phyloP scores from a whole-genome alignment of 2,113 vertebrate genomes.

The Lepisosteus oculatus region DNA sequence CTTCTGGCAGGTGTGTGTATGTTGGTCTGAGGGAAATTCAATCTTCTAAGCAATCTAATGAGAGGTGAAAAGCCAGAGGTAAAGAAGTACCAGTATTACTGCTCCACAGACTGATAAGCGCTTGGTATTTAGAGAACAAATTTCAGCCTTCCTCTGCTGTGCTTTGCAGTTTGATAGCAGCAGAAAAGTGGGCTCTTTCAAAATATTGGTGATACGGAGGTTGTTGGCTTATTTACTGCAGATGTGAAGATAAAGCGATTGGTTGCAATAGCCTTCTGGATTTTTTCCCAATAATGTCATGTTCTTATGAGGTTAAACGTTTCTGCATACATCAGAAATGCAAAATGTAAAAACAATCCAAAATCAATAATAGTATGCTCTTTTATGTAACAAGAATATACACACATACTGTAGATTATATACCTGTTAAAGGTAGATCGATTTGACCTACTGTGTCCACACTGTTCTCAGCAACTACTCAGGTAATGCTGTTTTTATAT shows the following conservation, averaged over 20 bases:
- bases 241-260: conserved; percentile 1
- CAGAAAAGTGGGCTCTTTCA: background rate
- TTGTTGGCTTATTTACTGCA: background rate
- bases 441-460: no score
- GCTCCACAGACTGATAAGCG: background rate
- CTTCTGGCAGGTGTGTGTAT: background rate
- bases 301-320: background rate
- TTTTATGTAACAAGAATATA: no score
- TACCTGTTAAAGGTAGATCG: no score
- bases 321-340: background rate
- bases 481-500: no score
- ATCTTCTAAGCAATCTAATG: conserved; percentile 13
- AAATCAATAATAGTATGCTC: background rate
- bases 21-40: conserved; percentile 1
- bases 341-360: background rate
- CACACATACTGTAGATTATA: no score
- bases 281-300: background rate
- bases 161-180: background rate
- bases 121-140: conserved; percentile 19
- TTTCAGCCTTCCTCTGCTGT: background rate
- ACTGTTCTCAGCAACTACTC: no score
- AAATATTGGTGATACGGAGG: background rate
- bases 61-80: background rate
- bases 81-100: conserved; percentile 1
- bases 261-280: conserved; percentile 2